Percentiles rank a stretch among this genome's conserved stretches.
These are phyloP conservation scores for Taenioides sp. DNA, from an alignment of 2,797 vertebrate genomes.

Conservation along the genomic window DNA sequence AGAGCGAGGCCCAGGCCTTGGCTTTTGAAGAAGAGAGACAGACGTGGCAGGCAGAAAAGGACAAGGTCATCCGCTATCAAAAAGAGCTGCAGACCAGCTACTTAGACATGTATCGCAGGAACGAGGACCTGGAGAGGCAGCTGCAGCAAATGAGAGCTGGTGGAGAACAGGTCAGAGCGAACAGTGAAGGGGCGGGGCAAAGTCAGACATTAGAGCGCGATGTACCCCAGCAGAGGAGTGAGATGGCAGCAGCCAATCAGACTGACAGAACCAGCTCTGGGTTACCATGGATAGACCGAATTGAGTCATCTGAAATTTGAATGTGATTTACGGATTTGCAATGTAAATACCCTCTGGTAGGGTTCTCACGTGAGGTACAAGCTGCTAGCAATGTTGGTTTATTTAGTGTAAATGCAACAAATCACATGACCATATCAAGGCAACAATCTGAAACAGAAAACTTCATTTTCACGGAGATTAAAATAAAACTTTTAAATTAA, in stretches of 20 bases:
- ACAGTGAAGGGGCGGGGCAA: constrained; percentile 42
- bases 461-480: neutral
- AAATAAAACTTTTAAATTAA: neutral
- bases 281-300: constrained; percentile 90
- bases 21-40: constrained; percentile 90
- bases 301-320: constrained; percentile 97
- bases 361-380: constrained; percentile 11
- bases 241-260: constrained; percentile 33
- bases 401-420: constrained; percentile 3
- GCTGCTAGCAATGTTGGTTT: constrained; percentile 12
- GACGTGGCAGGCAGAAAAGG: constrained; percentile 96
- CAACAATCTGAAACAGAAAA: neutral
- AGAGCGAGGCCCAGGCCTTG: constrained; percentile 88
- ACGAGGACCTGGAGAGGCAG: constrained; percentile 87
- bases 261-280: constrained; percentile 68
- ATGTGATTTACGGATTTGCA: constrained; percentile 49
- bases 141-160: constrained; percentile 77
- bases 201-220: constrained; percentile 66
- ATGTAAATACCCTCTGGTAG: constrained; percentile 38
- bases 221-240: constrained; percentile 58
- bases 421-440: neutral
- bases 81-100: constrained; percentile 96
- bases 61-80: constrained; percentile 97
- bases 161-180: constrained; percentile 62
- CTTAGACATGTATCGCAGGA: constrained; percentile 94